Evolutionary conservation across 2,888 invertebrate species (phyloP), one percentile per base, ranked within the genome.

Genomic region (Nymphalis urticae): DNA sequence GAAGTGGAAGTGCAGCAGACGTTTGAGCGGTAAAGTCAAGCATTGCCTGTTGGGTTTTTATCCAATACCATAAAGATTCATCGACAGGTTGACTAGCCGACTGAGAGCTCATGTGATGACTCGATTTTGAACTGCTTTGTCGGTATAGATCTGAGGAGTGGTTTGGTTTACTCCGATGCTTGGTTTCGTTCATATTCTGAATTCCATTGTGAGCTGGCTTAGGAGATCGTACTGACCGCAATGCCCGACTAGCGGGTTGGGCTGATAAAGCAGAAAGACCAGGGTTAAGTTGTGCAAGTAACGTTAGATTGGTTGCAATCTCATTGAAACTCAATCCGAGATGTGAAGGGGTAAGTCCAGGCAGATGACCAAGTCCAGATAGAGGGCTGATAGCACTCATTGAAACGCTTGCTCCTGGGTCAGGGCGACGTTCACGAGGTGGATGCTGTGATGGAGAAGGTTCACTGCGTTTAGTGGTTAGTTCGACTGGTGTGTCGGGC

Each of bases 41-140:
- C 94, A 95, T 94, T 2, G 95, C 94, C 73, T 96, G 96, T 79
- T 96, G 96, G n/a, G 95, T 95, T 76, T 95, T 95, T 8, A 96
- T 85, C 96, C 96, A 96, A 79, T 95, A 95, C 92, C 95, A 95
- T 3, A 96, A 87, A 0, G 95, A 94, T 76, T 96, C 96, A 76
- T 96, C 96, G 8, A 94, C 89, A 1, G 94, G 88, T 76, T 88
- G 92, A 70, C 76, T 85, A 53, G 85, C 82, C 13, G 80, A 77
- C 32, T 76, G 79, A 17, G 94, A 82, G 51, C 87, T 85, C 69
- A 87, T 87, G 75, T 91, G 91, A 75, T 89, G 90, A 74, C 83
- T 87, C 13, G 87, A 84, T 74, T 89, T 91, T 2, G 88, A 83
- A 32, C 54, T 56, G 70, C 85, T 83, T 66, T 84, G 82, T 1